Evolutionary conservation across 2,113 vertebrate species (phyloP), one percentile per base, ranked within the genome.

Genomic region (Orcinus orca): DNA sequence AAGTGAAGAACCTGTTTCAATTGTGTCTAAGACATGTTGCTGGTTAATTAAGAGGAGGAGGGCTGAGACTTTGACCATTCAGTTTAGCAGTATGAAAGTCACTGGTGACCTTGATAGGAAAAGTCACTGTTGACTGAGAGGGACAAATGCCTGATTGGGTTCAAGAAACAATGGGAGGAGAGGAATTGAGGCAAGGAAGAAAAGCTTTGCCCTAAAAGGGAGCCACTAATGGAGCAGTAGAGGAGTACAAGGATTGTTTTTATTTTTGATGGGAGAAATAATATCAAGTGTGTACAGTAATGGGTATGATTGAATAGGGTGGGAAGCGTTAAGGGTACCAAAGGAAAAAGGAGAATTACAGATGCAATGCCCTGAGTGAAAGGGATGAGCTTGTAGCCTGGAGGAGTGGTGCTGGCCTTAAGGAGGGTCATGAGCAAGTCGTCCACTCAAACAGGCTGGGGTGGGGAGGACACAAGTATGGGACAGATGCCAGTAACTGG

Each of bases 401-500:
- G 33, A 33, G 67, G 31, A 26, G 29, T 26, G 23, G 53, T 5
- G 18, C 10, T 38, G 84, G 47, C 44, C 31, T 65, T 12, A 36
- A 1, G 3, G 25, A 53, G 21, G 33, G 25, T 15, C 11, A 31
- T 1, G 25, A 47, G 11, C 50, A 67, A 26, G 44, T 36, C 33
- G 21, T 50, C 80, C 50, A 9, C 47, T 47, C 71, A 20, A 15
- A 65, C 23, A 26, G 41, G 76, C 36, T 18, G 8, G 38, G 26
- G 6, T 20, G n/a, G 10, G 20, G 29, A 15, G 31, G 29, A 26
- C 20, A 25, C 25, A 9, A 23, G 7, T 1, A 1, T 0, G 9
- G 68, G 14, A 14, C n/a, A 41, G 68, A 12, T 20, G 33, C 15
- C 25, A 10, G 77, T 38, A 41, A 33, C 13, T 17, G 62, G 20